Conservation (phyloP, 1,140 invertebrate genomes). For the Drosophila nasuta region DNA sequence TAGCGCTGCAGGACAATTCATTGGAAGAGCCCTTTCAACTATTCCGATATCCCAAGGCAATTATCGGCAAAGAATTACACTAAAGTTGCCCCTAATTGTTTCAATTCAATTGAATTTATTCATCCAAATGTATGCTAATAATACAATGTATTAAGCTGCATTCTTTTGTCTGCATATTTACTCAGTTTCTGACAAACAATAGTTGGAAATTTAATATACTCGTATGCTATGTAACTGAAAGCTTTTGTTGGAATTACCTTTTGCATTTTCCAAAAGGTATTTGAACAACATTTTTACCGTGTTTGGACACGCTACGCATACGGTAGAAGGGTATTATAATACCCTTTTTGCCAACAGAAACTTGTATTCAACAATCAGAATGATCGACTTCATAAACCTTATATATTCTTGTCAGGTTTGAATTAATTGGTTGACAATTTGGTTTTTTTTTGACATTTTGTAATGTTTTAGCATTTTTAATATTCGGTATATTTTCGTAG, state of each 20-base stretch:
- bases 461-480: too few species aligned
- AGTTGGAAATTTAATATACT: conserved; percentile 1
- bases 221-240: background rate
- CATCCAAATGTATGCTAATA: conserved; percentile 3
- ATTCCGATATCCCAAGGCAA: background rate
- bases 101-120: background rate
- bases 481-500: too few species aligned
- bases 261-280: background rate
- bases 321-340: too few species aligned
- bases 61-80: background rate
- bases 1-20: conserved; percentile 14
- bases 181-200: background rate
- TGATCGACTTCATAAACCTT: too few species aligned
- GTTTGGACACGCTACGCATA: too few species aligned
- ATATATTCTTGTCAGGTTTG: too few species aligned
- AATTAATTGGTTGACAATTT: too few species aligned
- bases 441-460: too few species aligned
- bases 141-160: background rate
- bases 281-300: background rate
- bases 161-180: conserved; percentile 2
- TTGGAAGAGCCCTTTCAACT: background rate
- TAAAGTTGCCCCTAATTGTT: background rate
- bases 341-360: too few species aligned
- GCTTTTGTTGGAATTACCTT: background rate
- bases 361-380: too few species aligned